Evolutionary conservation across 2,888 invertebrate species (phyloP).

Genomic region (Microctonus brassicae): DNA sequence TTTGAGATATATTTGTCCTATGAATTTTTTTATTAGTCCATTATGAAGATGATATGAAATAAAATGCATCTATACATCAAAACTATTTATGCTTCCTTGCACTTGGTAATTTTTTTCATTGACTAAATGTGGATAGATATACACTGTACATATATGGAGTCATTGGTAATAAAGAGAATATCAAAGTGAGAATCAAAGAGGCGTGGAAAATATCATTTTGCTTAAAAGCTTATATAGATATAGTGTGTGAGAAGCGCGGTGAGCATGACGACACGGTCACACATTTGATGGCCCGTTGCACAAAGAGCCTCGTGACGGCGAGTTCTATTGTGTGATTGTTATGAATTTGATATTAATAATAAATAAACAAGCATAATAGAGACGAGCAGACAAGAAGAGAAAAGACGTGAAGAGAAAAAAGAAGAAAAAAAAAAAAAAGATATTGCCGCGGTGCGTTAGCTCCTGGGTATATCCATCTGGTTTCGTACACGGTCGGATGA

Average conservation of each 20-base stretch:
- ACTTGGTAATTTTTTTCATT: too few relatives aligned
- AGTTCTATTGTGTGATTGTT: slow-evolving; percentile 65
- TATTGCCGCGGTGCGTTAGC: slow-evolving; percentile 64
- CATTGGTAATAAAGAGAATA: background rate
- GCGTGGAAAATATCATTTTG: slow-evolving; percentile 58
- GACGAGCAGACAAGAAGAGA: slow-evolving; percentile 19
- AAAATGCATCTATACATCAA: too few relatives aligned
- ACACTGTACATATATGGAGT: too few relatives aligned
- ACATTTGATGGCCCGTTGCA: slow-evolving; percentile 48
- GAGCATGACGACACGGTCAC: slow-evolving; percentile 59
- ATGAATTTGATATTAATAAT: slow-evolving; percentile 69
- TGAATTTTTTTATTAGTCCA: too few relatives aligned
- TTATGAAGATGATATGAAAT: too few relatives aligned
- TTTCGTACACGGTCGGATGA: slow-evolving; percentile 44
- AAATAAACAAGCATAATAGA: slow-evolving; percentile 68
- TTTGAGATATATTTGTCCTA: too few relatives aligned
- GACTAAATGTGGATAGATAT: too few relatives aligned
- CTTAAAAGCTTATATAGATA: slow-evolving; percentile 48
- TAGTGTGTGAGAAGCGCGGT: slow-evolving; percentile 45
- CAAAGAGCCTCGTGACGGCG: slow-evolving; percentile 42
- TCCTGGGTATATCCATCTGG: slow-evolving; percentile 63
- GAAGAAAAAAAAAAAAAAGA: background rate
- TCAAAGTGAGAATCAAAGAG: slow-evolving; percentile 44
- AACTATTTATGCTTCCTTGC: too few relatives aligned
- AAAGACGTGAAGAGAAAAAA: background rate